phyloP scores from a whole-genome alignment of 2,113 vertebrate genomes.

The Rhadina sibilatrix region DNA sequence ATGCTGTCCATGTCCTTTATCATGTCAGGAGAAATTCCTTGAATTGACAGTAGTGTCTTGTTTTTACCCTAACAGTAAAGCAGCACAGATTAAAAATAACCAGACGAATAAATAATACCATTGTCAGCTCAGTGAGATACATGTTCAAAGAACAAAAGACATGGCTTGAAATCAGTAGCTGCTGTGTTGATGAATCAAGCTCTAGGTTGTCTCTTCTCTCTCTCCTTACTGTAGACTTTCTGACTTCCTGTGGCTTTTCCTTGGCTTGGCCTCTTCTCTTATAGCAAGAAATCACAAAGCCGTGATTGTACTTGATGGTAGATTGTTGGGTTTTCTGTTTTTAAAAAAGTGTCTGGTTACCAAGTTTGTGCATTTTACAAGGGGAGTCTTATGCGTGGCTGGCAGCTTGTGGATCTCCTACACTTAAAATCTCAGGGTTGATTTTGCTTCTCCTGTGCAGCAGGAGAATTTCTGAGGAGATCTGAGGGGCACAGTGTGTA shows the following conservation, averaged over 20 bases:
- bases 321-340: neutral
- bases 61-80: constrained; percentile 27
- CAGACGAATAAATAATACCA: constrained; percentile 1
- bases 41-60: constrained; percentile 34
- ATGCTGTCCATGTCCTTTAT: neutral
- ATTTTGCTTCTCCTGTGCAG: neutral
- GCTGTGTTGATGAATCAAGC: neutral
- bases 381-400: neutral
- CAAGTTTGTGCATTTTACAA: neutral
- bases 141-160: neutral
- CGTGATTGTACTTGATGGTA: neutral
- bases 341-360: neutral
- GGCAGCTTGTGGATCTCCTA: neutral
- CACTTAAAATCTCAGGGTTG: neutral
- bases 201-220: neutral
- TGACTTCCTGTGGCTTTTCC: neutral
- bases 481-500: neutral
- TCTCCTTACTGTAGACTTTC: neutral
- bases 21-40: constrained; percentile 18
- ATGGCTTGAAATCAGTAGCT: neutral
- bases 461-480: neutral
- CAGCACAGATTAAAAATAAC: constrained; percentile 58
- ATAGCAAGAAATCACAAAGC: neutral
- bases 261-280: neutral
- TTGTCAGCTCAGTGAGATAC: constrained; percentile 41